A percentile compares a stretch with the other conserved stretches of the same genome.
Evolutionary conservation across 2,797 vertebrate genomes (phyloP).

Genomic region (Channallabes apus): DNA sequence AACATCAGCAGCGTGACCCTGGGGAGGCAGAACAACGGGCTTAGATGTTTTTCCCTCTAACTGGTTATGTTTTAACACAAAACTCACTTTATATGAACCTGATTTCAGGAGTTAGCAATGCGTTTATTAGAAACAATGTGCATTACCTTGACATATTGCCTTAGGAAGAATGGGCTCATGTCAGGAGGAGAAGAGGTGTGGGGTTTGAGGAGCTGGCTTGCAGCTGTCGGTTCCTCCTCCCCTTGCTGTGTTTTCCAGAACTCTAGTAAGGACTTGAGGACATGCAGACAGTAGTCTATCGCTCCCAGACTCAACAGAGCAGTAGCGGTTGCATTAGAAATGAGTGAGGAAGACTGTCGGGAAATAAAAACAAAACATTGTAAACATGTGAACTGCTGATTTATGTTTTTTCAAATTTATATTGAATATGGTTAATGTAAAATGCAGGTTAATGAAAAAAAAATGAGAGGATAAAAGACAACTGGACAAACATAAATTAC

Average conservation of each 20-base stretch:
- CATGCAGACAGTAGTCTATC: slow-evolving; percentile 95
- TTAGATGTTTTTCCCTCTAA: neutral
- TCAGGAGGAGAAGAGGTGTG: slow-evolving; percentile 96
- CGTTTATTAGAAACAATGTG: neutral
- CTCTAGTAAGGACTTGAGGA: slow-evolving; percentile 92
- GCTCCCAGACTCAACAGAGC: slow-evolving; percentile 92
- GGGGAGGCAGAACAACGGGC: neutral
- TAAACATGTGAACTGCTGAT: neutral
- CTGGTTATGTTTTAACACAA: neutral
- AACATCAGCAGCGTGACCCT: slow-evolving; percentile 97
- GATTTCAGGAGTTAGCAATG: neutral
- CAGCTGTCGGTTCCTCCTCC: slow-evolving; percentile 88
- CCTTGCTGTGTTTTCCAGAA: slow-evolving; percentile 98
- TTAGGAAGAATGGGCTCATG: slow-evolving; percentile 98
- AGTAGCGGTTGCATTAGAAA: slow-evolving; percentile 95
- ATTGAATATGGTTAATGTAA: neutral
- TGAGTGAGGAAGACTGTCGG: slow-evolving; percentile 90
- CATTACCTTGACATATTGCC: slow-evolving; percentile 96
- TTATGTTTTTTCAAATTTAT: neutral
- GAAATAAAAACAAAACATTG: neutral
- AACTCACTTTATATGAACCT: neutral
- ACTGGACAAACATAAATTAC: neutral
- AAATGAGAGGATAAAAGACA: neutral
- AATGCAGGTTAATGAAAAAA: too few relatives aligned
- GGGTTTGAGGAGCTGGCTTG: slow-evolving; percentile 93